phyloP scores from a whole-genome alignment of 2,888 invertebrate species.

The Dimorphilus gyrociliatus region DNA sequence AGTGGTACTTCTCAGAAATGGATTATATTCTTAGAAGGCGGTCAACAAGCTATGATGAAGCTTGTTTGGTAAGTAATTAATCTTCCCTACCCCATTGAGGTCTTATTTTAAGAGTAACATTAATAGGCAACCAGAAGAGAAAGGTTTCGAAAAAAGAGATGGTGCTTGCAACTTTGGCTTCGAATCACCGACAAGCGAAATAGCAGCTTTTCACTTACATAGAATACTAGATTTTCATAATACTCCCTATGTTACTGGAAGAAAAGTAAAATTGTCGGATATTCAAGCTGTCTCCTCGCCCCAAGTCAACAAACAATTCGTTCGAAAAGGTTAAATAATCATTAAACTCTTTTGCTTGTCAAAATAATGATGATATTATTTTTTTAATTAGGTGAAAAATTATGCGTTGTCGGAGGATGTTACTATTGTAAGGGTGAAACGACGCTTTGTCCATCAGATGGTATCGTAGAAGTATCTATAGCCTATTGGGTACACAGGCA shows the following conservation, averaged over 20 bases:
- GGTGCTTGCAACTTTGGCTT: constrained; percentile 13
- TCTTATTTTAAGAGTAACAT: too few species aligned
- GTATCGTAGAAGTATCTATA: constrained; percentile 10
- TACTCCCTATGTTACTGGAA: constrained; percentile 12
- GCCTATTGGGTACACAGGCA: constrained; percentile 11
- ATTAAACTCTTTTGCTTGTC: too few species aligned
- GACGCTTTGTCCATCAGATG: constrained; percentile 8
- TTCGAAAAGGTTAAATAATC: too few species aligned
- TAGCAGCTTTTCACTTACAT: constrained; percentile 13
- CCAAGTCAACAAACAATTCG: too few species aligned
- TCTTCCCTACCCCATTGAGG: too few species aligned
- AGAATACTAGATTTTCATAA: constrained; percentile 13
- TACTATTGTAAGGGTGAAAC: constrained; percentile 7
- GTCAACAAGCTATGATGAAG: constrained; percentile 13
- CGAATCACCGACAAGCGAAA: constrained; percentile 12
- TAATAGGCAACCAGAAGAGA: too few species aligned
- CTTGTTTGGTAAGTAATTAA: constrained; percentile 11
- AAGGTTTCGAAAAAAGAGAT: constrained; percentile 10
- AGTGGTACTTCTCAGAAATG: constrained; percentile 14
- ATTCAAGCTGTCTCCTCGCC: constrained; percentile 11
- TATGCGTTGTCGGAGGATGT: constrained; percentile 10
- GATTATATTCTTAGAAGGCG: constrained; percentile 12
- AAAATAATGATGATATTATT: neutral
- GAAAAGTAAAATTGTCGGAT: constrained; percentile 11
- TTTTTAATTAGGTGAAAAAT: constrained; percentile 1